Evolutionary conservation across 2,113 vertebrate species (phyloP).

Genomic region (Bos taurus): ARS-UCD2.0 NC_037337.1:90593001-90593500

Average conservation of each 20-base stretch:
- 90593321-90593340: not conserved
- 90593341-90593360: not conserved
- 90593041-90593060: not conserved
- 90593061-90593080: not conserved
- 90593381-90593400: not conserved
- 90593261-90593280: not conserved
- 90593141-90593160: not conserved
- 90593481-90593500: not conserved
- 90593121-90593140: not conserved
- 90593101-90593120: not conserved
- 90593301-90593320: not conserved
- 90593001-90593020: not conserved
- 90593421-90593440: not conserved
- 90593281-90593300: not conserved
- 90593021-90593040: rapidly evolving
- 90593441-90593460: not conserved
- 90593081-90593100: not conserved
- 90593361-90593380: not conserved
- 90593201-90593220: not conserved
- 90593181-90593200: not conserved
- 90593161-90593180: not conserved
- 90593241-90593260: not conserved
- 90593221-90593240: not conserved
- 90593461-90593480: not conserved
- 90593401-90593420: not conserved